Conservation (phyloP, 2,888 invertebrate species). For the Aphodius sticticus region DNA sequence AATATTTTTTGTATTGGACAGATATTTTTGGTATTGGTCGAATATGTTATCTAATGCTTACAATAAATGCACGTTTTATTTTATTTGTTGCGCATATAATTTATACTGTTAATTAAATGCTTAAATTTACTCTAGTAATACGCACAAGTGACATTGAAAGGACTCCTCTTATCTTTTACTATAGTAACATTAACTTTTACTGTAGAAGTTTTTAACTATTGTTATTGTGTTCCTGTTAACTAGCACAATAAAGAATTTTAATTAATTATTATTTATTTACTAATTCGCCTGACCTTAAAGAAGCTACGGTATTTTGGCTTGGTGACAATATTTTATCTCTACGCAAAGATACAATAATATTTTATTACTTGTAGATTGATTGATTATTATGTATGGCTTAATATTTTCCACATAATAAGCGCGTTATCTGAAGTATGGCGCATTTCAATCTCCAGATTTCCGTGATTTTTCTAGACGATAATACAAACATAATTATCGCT, state of each 20-base stretch:
- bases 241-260: too few relatives aligned
- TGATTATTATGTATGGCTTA: background rate
- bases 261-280: too few relatives aligned
- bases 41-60: too few relatives aligned
- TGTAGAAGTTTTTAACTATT: too few relatives aligned
- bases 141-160: background rate
- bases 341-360: background rate
- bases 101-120: background rate
- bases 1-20: too few relatives aligned
- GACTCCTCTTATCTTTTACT: background rate
- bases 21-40: too few relatives aligned
- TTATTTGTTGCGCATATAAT: too few relatives aligned
- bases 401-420: background rate
- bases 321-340: background rate
- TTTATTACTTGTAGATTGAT: background rate
- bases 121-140: background rate
- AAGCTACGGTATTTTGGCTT: too few relatives aligned
- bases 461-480: slow-evolving; percentile 4
- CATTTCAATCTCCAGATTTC: background rate
- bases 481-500: background rate
- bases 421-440: background rate
- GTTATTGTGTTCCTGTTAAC: too few relatives aligned
- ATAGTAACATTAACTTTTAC: too few relatives aligned
- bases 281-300: too few relatives aligned
- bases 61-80: too few relatives aligned